These are phyloP conservation scores for Arctopsyche grandis DNA, from an alignment of 1,140 invertebrate genomes.

Conservation along the genomic window DNA sequence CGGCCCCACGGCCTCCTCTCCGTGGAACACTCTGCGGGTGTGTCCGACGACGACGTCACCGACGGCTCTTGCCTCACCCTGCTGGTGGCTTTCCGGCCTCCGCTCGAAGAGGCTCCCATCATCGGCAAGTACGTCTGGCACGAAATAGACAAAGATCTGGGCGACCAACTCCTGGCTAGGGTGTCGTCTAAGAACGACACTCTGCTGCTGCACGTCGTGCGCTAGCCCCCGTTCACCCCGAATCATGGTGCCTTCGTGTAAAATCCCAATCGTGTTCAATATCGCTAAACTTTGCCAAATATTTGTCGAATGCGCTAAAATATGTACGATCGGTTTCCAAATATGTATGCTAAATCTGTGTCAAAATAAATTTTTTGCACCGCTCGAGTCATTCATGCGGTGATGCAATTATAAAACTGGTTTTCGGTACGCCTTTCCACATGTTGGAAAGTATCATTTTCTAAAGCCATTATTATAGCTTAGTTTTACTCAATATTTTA, in stretches of 20 bases:
- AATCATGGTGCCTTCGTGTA: background rate
- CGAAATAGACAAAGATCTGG: slow-evolving; percentile 76
- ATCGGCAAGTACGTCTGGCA: slow-evolving; percentile 91
- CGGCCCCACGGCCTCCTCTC: slow-evolving; percentile 84
- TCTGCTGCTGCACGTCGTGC: slow-evolving; percentile 82
- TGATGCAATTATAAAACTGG: slow-evolving; percentile 8
- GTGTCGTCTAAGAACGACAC: slow-evolving; percentile 79
- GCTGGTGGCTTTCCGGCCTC: slow-evolving; percentile 85
- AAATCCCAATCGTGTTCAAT: too few species aligned
- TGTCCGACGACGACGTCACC: slow-evolving; percentile 64
- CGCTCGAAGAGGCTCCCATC: slow-evolving; percentile 84
- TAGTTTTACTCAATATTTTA: background rate
- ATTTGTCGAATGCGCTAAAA: background rate
- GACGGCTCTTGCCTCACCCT: slow-evolving; percentile 88
- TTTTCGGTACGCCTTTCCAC: background rate
- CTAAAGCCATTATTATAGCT: background rate
- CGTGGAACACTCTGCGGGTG: slow-evolving; percentile 66
- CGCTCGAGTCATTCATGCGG: background rate
- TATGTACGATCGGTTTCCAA: background rate
- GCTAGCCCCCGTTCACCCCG: slow-evolving; percentile 63
- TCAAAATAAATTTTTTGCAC: background rate
- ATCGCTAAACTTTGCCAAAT: too few species aligned
- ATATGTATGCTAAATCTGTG: background rate
- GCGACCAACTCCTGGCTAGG: slow-evolving; percentile 74
- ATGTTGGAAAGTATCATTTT: background rate